A percentile compares a stretch with the other conserved stretches of the same genome.
Conservation (phyloP, 1,140 invertebrate species). For the Notospermus geniculatus region DNA sequence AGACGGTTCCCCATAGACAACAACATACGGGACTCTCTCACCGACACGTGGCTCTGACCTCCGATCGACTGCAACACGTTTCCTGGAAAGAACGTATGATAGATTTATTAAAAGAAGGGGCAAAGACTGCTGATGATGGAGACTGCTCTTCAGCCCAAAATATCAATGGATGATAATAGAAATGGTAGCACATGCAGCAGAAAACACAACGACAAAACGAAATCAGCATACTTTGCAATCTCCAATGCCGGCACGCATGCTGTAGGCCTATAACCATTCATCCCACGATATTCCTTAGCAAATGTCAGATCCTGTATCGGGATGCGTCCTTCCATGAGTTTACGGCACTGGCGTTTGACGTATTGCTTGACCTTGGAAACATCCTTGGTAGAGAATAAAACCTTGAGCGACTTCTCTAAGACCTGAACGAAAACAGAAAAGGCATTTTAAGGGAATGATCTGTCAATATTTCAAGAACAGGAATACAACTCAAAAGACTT, state of each 20-base stretch:
- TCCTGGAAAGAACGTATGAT: constrained; percentile 38
- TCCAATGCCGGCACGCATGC: constrained; percentile 90
- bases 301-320: constrained; percentile 88
- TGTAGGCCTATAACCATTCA: constrained; percentile 76
- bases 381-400: constrained; percentile 78
- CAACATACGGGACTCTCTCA: constrained; percentile 87
- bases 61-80: constrained; percentile 62
- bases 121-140: neutral
- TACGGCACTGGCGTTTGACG: constrained; percentile 76
- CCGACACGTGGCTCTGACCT: constrained; percentile 74
- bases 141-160: neutral
- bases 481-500: too few relatives aligned
- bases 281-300: constrained; percentile 90
- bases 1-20: constrained; percentile 83
- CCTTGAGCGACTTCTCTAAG: constrained; percentile 79
- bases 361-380: constrained; percentile 76
- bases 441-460: too few relatives aligned
- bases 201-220: too few relatives aligned
- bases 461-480: neutral
- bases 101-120: neutral
- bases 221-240: constrained; percentile 73
- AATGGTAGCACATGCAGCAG: too few relatives aligned
- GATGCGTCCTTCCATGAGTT: constrained; percentile 73
- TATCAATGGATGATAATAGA: too few relatives aligned
- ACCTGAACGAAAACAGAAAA: constrained; percentile 64